phyloP scores from a whole-genome alignment of 1,140 invertebrate genomes.

The Bemisia tabaci region DNA sequence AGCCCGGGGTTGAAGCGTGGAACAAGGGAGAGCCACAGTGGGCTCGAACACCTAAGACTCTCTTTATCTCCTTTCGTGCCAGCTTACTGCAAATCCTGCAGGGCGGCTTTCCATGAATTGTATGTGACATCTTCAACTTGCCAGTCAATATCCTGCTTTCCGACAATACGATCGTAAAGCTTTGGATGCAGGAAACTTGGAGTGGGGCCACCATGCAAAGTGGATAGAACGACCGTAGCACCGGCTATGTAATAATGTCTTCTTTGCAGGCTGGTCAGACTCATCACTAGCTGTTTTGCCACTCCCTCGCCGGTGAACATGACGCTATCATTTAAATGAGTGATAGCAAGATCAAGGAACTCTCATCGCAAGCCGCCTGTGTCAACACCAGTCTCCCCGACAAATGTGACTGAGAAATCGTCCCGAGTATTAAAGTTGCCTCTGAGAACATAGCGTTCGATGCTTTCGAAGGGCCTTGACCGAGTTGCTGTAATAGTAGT shows the following conservation, averaged over 20 bases:
- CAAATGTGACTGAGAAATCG: neutral
- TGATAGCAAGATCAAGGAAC: neutral
- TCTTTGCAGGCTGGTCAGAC: neutral
- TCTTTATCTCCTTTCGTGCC: too few relatives aligned
- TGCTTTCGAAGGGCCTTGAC: neutral
- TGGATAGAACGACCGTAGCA: neutral
- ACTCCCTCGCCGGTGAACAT: neutral
- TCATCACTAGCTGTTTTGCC: neutral
- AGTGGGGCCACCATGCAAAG: neutral
- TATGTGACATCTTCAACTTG: neutral
- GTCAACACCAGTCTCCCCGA: neutral
- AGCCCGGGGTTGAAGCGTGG: too few relatives aligned
- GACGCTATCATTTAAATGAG: neutral
- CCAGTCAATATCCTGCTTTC: neutral
- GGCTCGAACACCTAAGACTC: too few relatives aligned
- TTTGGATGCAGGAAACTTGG: neutral
- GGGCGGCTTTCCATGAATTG: neutral
- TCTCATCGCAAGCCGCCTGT: neutral
- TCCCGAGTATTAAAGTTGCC: neutral
- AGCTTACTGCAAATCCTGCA: neutral
- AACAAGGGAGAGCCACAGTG: too few relatives aligned
- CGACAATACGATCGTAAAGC: neutral
- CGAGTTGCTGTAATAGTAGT: too few relatives aligned
- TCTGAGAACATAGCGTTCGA: neutral
- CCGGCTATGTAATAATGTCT: neutral